A percentile compares a stretch with the other conserved stretches of the same genome.
Conservation (phyloP, 1,140 invertebrate genomes). For the Mycetomoellerius zeteki region DNA sequence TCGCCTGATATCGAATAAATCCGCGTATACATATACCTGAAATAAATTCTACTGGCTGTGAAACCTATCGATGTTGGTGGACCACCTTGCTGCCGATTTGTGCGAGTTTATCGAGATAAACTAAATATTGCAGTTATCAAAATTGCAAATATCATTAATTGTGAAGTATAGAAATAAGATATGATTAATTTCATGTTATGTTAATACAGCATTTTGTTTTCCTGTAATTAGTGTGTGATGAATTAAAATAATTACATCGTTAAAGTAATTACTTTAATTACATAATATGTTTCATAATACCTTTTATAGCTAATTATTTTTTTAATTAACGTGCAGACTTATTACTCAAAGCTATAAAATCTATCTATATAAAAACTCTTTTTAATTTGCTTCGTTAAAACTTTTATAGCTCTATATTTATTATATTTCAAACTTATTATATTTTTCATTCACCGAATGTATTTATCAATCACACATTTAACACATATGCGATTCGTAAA, state of each 20-base stretch:
- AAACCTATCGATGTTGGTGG: not conserved
- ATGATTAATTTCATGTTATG: slow-evolving; percentile 5
- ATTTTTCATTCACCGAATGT: not conserved
- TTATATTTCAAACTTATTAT: not conserved
- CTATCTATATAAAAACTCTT: not conserved
- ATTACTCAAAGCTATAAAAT: slow-evolving; percentile 13
- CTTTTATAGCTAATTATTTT: slow-evolving; percentile 14
- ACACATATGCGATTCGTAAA: not conserved
- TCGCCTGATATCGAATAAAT: slow-evolving; percentile 41
- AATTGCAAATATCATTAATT: slow-evolving; percentile 25
- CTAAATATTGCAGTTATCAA: not conserved
- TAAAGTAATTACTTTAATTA: slow-evolving; percentile 18
- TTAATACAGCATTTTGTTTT: not conserved
- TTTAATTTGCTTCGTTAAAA: not conserved
- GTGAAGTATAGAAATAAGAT: not conserved
- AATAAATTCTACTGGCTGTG: slow-evolving; percentile 42
- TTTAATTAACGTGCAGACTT: not conserved
- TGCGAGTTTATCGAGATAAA: slow-evolving; percentile 33
- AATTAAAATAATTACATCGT: slow-evolving; percentile 10
- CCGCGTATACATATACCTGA: slow-evolving; percentile 22
- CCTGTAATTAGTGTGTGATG: not conserved
- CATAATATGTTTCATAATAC: not conserved
- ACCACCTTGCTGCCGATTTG: slow-evolving; percentile 36
- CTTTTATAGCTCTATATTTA: not conserved
- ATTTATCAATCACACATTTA: slow-evolving; percentile 15